These are phyloP conservation scores for Dusona sp. DNA, from an alignment of 2,888 invertebrate genomes.

Conservation along the genomic window DNA sequence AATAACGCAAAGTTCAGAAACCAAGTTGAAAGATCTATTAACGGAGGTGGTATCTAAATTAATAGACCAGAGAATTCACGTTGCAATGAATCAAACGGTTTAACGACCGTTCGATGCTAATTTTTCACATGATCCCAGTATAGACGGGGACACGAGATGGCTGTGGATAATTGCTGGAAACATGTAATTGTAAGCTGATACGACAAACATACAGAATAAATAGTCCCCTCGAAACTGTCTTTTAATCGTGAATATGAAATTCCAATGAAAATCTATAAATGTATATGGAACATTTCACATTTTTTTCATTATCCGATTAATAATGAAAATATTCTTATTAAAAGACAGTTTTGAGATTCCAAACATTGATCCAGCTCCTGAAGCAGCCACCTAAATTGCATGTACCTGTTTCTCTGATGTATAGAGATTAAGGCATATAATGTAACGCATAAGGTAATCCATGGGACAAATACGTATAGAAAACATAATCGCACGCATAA, in stretches of 20 bases:
- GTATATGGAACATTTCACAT: neutral
- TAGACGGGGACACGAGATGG: slow-evolving; percentile 5
- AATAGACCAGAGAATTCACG: neutral
- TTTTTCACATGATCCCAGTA: slow-evolving; percentile 5
- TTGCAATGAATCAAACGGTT: slow-evolving; percentile 13
- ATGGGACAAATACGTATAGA: slow-evolving; percentile 6
- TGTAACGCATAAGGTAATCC: neutral
- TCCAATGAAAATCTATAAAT: neutral
- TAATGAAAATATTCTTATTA: neutral
- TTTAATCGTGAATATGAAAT: slow-evolving; percentile 16
- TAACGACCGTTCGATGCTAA: slow-evolving; percentile 53
- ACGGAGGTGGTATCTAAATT: slow-evolving; percentile 41
- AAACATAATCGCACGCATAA: slow-evolving; percentile 33
- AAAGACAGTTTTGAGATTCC: slow-evolving; percentile 33
- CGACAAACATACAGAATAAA: slow-evolving; percentile 19
- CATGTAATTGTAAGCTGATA: slow-evolving; percentile 50
- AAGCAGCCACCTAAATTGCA: slow-evolving; percentile 25
- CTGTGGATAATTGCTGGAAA: slow-evolving; percentile 41
- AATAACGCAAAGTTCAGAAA: slow-evolving; percentile 2
- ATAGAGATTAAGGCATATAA: neutral
- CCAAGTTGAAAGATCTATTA: slow-evolving; percentile 40
- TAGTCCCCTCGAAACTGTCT: slow-evolving; percentile 3
- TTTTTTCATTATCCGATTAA: neutral
- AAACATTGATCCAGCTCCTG: slow-evolving; percentile 41
- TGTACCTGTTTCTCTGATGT: neutral